Evolutionary conservation across 2,888 invertebrate genomes (phyloP), one percentile per base, ranked within the genome.

Genomic region (Oxytorus armatus): DNA sequence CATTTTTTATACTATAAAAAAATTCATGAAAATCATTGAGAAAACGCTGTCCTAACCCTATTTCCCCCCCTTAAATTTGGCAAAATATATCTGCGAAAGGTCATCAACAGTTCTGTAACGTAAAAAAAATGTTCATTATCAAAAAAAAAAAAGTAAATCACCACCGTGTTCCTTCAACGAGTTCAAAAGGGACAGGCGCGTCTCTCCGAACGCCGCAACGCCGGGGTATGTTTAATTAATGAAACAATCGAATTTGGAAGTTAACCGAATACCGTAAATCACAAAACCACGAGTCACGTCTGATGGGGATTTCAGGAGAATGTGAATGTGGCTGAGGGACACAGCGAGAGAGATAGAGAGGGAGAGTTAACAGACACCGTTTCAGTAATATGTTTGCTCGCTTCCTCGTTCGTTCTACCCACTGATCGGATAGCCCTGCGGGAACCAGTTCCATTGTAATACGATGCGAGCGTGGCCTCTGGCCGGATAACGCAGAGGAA

Each of bases 401-500:
- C 51, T 66, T 49, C 66, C 33, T 53, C 36, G 61, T 51, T 61
- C 59, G 29, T 36, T 47, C 29, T 68, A 25, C 47, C 21, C 47
- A 44, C 36, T 10, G 33, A 61, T 59, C 42, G 42, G 49, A 69
- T 51, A 69, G 61, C 61, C 68, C 49, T 55, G 21, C 49, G 18
- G 59, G 68, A 51, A 76, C 59, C 69, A 53, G 61, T 53, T 76
- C 76, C 53, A 69, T 76, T 76, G 76, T 63, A 29, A 61, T 61
- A 42, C 33, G 55, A 25, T 69, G 29, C 49, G 14, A 39, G 51
- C 21, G 29, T 10, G 11, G 3, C 7, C 44, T 49, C 44, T 14
- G 18, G 63, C 74, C 53, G 59, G 61, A 69, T 42, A 76, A 53
- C 61, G 69, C 23, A 21, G 33, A 59, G 39, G 21, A 76, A 68